Evolutionary conservation across 2,797 vertebrate species (phyloP).

Genomic region (Ficedula albicollis): DNA sequence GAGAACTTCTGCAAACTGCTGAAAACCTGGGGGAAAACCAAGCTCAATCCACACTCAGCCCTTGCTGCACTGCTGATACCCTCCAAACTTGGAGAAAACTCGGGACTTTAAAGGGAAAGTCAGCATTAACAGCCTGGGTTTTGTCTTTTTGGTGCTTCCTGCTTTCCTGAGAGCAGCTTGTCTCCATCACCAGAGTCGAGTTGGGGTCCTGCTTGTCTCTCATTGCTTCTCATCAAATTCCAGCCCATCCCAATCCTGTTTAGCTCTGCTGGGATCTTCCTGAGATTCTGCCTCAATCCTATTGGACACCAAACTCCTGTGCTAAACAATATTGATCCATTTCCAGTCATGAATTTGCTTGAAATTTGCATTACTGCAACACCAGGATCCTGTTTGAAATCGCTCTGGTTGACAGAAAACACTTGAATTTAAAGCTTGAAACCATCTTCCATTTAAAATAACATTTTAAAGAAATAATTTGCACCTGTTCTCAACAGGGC

Average conservation of each 20-base stretch:
- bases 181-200: not conserved
- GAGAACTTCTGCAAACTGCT: not conserved
- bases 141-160: not conserved
- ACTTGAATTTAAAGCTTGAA: not conserved
- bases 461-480: not conserved
- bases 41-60: rapidly evolving
- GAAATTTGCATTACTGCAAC: not conserved
- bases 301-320: rapidly evolving
- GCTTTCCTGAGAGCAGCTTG: not conserved
- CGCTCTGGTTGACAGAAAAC: not conserved
- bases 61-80: not conserved
- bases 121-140: not conserved
- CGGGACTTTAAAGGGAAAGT: not conserved
- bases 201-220: not conserved
- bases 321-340: not conserved
- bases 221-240: not conserved
- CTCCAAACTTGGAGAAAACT: not conserved
- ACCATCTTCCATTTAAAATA: not conserved
- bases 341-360: not conserved
- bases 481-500: not conserved
- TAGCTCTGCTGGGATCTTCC: not conserved
- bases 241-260: not conserved
- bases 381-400: not conserved
- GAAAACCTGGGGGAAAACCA: not conserved
- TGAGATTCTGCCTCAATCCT: not conserved